Evolutionary conservation across 1,140 invertebrate species (phyloP), one percentile per base, ranked within the genome.

Genomic region (Drosophila gunungcola): DNA sequence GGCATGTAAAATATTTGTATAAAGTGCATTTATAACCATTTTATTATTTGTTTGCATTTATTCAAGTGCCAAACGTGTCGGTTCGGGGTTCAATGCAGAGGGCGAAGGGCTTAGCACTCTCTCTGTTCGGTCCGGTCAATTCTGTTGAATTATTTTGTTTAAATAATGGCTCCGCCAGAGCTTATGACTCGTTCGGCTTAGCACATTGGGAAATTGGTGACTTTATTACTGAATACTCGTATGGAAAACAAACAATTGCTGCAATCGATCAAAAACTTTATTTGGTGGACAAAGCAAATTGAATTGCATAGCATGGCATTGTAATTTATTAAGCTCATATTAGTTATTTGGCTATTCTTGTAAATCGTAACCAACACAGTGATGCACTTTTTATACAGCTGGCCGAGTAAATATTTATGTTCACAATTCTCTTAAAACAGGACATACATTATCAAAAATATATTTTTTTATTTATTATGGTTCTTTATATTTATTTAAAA

Each of bases 21-120:
- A 82, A 82, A 84, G 80, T 80, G 65, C 72, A 76, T 72, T 80
- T 84, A 80, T 68, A 63, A 64, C 76, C 29, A 76, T 84, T 80
- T 80, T 72, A 76, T 75, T 84, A 80, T 79, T 84, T 76, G 70
- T 73, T 82, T 56, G 74, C 58, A 46, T 78, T 78, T 74, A 74
- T 78, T 82, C 39, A 63, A 67, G 73, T 56, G 70, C 42, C 53
- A 52, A 67, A 58, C 53, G 52, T 68, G 64, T 69, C 36, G 63
- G 65, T 21, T 39, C 32, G 16, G 36, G 10, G 60, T 9, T 52
- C 38, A 48, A 29, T 27, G 45, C 48, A 32, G 34, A 21, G 48
- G 32, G 16, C 10, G 25, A 27, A 34, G 51, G 49, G 64, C 73
- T 77, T 77, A 77, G 56, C 64, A 54, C 73, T 55, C 32, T 9